A percentile compares a stretch with the other conserved stretches of the same genome.
phyloP scores from a whole-genome alignment of 2,797 vertebrate species.

The Xenentodon cancila region DNA sequence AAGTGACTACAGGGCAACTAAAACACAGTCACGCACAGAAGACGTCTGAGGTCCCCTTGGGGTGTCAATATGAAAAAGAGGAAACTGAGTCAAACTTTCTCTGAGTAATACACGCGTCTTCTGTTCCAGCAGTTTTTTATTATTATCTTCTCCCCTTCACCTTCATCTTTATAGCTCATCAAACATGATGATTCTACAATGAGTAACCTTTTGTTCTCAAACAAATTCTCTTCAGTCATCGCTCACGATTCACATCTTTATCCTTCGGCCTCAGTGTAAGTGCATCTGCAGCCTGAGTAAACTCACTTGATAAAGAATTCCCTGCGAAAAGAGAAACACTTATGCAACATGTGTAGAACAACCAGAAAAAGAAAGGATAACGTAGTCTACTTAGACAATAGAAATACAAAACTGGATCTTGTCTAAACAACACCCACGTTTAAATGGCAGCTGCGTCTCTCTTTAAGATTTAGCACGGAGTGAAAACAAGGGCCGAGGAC shows the following conservation, averaged over 20 bases:
- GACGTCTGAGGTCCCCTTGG: slow-evolving; percentile 18
- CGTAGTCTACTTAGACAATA: slow-evolving; percentile 10
- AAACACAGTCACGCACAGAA: slow-evolving; percentile 33
- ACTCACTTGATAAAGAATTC: slow-evolving; percentile 14
- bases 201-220: slow-evolving; percentile 3
- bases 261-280: slow-evolving; percentile 6
- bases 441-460: slow-evolving; percentile 43
- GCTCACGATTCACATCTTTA: slow-evolving; percentile 11
- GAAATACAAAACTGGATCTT: slow-evolving; percentile 43
- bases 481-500: slow-evolving; percentile 49
- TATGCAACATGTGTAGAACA: slow-evolving; percentile 12
- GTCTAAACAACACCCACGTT: slow-evolving; percentile 56
- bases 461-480: slow-evolving; percentile 17
- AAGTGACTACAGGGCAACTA: slow-evolving; percentile 60
- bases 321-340: slow-evolving; percentile 26
- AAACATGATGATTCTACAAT: slow-evolving; percentile 21
- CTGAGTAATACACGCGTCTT: slow-evolving; percentile 51
- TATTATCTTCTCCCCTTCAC: slow-evolving; percentile 10
- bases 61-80: slow-evolving; percentile 54
- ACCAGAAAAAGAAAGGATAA: slow-evolving; percentile 35
- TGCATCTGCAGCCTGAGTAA: not conserved
- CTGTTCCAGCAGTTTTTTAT: slow-evolving; percentile 37
- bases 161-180: slow-evolving; percentile 7
- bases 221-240: slow-evolving; percentile 12
- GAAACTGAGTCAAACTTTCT: slow-evolving; percentile 58